These are phyloP conservation scores for Eupsilia transversa DNA, from an alignment of 2,888 invertebrate species.

Conservation along the genomic window DNA sequence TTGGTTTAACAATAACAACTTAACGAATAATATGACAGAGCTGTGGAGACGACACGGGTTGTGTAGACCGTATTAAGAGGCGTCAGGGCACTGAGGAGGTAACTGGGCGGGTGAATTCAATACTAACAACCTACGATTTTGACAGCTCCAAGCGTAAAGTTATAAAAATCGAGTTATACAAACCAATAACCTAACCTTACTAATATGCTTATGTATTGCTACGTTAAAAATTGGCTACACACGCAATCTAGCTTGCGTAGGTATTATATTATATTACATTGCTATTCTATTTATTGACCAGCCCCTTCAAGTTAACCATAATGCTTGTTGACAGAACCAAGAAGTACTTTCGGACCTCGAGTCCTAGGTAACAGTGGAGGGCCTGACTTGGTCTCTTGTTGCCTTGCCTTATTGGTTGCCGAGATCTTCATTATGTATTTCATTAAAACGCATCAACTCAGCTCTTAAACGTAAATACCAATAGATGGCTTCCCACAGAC, in stretches of 20 bases:
- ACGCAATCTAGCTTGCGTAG: constrained; percentile 33
- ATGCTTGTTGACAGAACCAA: background rate
- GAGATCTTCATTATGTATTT: background rate
- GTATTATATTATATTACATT: constrained; percentile 2
- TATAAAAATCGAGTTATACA: too few relatives aligned
- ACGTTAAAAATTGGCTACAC: constrained; percentile 29
- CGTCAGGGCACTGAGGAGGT: too few relatives aligned
- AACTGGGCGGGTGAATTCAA: too few relatives aligned
- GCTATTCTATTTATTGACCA: background rate
- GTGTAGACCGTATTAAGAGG: too few relatives aligned
- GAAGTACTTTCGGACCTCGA: background rate
- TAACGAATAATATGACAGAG: too few relatives aligned
- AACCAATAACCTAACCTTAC: background rate
- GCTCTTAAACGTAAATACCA: background rate
- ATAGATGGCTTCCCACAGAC: too few relatives aligned
- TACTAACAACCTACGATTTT: too few relatives aligned
- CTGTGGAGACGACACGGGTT: too few relatives aligned
- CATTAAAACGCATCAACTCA: too few relatives aligned
- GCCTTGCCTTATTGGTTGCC: background rate
- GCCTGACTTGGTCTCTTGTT: background rate
- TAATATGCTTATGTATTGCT: background rate
- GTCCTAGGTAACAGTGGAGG: background rate
- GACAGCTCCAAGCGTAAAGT: too few relatives aligned
- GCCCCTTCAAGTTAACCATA: background rate
- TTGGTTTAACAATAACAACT: too few relatives aligned